phyloP scores from a whole-genome alignment of 2,797 vertebrate genomes.

The Danio jaintianensis region DNA sequence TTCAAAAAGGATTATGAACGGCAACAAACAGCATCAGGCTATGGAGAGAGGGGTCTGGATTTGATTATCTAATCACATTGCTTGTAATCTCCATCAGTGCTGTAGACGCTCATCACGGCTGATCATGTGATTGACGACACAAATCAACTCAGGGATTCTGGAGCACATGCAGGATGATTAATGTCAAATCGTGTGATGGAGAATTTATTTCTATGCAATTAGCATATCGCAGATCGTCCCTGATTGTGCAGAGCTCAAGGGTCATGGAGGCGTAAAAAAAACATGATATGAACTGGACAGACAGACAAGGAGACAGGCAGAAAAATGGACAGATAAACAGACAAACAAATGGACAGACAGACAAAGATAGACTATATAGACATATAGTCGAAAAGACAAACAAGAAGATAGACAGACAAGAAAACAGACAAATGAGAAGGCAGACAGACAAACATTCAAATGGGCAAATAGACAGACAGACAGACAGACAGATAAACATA shows the following conservation, averaged over 20 bases:
- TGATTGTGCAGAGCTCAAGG: conserved; percentile 63
- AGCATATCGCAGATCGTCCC: conserved; percentile 59
- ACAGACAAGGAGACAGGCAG: not conserved
- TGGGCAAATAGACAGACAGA: too few species aligned
- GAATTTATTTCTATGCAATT: conserved; percentile 73
- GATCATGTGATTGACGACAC: conserved; percentile 77
- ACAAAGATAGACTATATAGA: too few species aligned
- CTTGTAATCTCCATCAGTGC: conserved; percentile 79
- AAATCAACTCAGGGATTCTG: conserved; percentile 79
- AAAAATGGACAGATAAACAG: too few species aligned
- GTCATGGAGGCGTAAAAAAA: conserved; percentile 23
- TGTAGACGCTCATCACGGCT: conserved; percentile 74
- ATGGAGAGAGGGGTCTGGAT: conserved; percentile 72
- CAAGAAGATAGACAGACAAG: too few species aligned
- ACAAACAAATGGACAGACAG: too few species aligned
- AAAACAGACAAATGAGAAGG: too few species aligned
- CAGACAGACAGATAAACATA: too few species aligned
- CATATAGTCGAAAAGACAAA: too few species aligned
- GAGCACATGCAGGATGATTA: conserved; percentile 76
- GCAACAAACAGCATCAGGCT: conserved; percentile 74
- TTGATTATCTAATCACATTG: conserved; percentile 86
- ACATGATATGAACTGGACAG: not conserved
- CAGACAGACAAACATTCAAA: too few species aligned
- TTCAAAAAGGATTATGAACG: conserved; percentile 78
- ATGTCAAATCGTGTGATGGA: conserved; percentile 71